Conservation (phyloP, 2,888 invertebrate genomes). For the Boloria euphrosyne region DNA sequence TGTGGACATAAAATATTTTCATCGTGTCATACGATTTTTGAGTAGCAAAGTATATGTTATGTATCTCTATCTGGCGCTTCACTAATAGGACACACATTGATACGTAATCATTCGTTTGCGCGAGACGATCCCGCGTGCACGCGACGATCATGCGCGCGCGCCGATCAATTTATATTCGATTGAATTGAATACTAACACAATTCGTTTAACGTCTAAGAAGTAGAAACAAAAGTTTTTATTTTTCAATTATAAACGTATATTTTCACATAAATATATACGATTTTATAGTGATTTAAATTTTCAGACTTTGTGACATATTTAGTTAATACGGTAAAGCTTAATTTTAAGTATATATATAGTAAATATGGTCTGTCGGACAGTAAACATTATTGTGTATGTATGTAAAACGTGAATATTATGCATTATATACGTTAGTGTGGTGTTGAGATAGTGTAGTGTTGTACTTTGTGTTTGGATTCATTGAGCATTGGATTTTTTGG, state of each 20-base stretch:
- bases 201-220: too few relatives aligned
- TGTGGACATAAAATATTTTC: conserved; percentile 16
- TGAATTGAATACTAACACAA: too few relatives aligned
- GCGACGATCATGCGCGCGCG: neutral
- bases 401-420: neutral
- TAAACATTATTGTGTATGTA: neutral
- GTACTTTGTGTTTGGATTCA: neutral
- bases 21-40: neutral
- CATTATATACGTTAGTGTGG: neutral
- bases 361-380: conserved; percentile 7
- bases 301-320: neutral
- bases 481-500: conserved; percentile 5
- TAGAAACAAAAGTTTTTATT: too few relatives aligned
- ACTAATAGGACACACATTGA: conserved; percentile 24
- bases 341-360: neutral
- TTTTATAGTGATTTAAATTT: too few relatives aligned
- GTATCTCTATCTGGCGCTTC: neutral
- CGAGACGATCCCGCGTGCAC: conserved; percentile 20
- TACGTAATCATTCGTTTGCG: conserved; percentile 25
- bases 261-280: too few relatives aligned
- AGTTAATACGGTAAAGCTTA: neutral
- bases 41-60: conserved; percentile 4
- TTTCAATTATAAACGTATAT: too few relatives aligned
- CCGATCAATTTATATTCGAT: neutral
- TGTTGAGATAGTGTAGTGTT: conserved; percentile 3